A percentile compares a stretch with the other conserved stretches of the same genome.
Conservation (phyloP, 2,797 vertebrate genomes). For the Falco biarmicus region DNA sequence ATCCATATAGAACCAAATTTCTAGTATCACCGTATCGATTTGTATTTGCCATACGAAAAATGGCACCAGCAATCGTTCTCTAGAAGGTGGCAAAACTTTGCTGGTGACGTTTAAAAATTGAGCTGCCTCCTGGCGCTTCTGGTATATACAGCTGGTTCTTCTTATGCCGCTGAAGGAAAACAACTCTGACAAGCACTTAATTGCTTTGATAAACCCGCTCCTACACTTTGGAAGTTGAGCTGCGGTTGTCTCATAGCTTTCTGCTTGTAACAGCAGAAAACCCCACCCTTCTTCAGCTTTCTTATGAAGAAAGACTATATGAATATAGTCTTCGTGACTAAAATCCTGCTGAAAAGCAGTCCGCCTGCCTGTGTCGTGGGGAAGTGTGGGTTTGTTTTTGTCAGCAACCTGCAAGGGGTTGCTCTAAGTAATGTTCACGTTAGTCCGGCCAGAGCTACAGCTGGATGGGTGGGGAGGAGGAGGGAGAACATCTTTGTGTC, state of each 20-base stretch:
- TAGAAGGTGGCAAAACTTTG: neutral
- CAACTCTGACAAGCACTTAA: neutral
- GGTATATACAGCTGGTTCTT: neutral
- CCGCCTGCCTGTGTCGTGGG: neutral
- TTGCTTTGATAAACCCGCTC: neutral
- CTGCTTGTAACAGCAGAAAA: neutral
- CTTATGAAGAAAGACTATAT: too few species aligned
- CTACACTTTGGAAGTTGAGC: neutral
- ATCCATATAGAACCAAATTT: neutral
- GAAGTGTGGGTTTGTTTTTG: neutral
- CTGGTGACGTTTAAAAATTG: accelerated
- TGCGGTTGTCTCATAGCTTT: neutral
- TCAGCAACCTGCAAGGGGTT: neutral
- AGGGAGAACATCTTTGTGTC: neutral
- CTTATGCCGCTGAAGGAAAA: neutral
- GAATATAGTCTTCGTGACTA: neutral
- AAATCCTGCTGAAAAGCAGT: neutral
- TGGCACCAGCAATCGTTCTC: neutral
- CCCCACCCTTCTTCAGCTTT: neutral
- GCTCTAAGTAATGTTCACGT: accelerated
- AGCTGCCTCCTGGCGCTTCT: conserved; percentile 3
- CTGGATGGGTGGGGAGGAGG: conserved; percentile 13
- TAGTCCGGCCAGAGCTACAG: neutral
- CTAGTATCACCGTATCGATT: neutral
- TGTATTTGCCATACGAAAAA: neutral